Base-by-base conservation (phyloP, 1,140 invertebrate species). In the Colletes latitarsis region DNA sequence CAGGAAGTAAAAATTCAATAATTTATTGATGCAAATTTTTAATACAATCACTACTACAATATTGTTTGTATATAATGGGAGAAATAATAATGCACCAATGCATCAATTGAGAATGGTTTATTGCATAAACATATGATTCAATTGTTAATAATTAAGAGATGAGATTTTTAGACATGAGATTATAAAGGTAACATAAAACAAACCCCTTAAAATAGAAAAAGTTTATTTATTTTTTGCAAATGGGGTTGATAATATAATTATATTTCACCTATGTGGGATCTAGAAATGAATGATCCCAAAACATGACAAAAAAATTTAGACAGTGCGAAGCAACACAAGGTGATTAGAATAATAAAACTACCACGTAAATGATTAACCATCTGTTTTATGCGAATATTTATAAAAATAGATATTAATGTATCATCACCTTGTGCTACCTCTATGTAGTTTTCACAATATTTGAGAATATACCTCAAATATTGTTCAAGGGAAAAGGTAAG, bases 231-330 rank as follows among this genome's bases (percentile, higher is more conserved):
- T 90, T 84, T 75, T 81, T 82, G 72, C 73, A 85, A 76, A 69
- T 88, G 88, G 89, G 88, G 81, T 77, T 57, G 21, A 77, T 82
- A 77, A 55, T 69, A 81, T 58, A 85, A 73, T 58, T 80, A 82
- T 80, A 49, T 68, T 72, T 63, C 62, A 71, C 88, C 88, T 92
- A 90, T 80, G 82, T 83, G 88, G 91, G 92, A 92, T 92, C 91
- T 88, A 87, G 88, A 91, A 92, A 93, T 93, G 84, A 93, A 77
- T 81, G 91, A 93, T 92, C 92, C 91, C 92, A 86, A 90, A 88
- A 88, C 87, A 71, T 88, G 81, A 90, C 76, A 89, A 90, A 90
- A 92, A 90, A 93, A 92, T 89, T 76, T 89, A 93, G 90, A 93
- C 90, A 87, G 84, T 79, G 81, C 88, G 91, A 92, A 90, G 89